Conservation (phyloP, 2,113 vertebrate species). For the Chiloscyllium plagiosum region DNA sequence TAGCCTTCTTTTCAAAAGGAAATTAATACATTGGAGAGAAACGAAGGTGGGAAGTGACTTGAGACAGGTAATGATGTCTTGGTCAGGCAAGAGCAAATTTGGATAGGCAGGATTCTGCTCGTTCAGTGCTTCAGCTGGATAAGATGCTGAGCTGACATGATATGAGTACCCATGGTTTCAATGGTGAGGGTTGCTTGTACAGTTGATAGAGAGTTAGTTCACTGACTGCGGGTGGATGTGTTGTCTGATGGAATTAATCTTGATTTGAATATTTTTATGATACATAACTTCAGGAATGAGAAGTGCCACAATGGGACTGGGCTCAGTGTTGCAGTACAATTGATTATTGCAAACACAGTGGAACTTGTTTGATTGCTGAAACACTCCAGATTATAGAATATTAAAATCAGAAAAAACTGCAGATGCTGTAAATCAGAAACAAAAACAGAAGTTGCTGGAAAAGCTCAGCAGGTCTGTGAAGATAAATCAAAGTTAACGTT, state of each 20-base stretch:
- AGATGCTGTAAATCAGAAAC: too few species aligned
- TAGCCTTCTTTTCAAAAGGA: neutral
- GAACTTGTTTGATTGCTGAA: neutral
- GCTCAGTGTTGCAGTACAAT: neutral
- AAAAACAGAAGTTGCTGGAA: too few species aligned
- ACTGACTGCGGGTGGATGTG: neutral
- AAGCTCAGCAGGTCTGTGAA: too few species aligned
- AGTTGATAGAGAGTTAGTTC: neutral
- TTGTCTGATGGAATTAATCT: neutral
- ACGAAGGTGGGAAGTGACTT: neutral
- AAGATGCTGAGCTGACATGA: neutral
- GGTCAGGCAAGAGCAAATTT: too few species aligned
- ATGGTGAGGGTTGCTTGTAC: neutral
- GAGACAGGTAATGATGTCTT: too few species aligned
- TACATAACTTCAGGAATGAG: neutral
- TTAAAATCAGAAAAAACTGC: too few species aligned
- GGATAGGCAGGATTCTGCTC: neutral
- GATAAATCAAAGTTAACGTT: too few species aligned
- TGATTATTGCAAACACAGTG: neutral
- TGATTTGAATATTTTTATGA: neutral
- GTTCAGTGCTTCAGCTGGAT: neutral
- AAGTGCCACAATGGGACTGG: neutral
- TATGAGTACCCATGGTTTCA: neutral
- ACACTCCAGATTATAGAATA: neutral
- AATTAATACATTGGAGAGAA: neutral